phyloP scores from a whole-genome alignment of 1,140 invertebrate species.

The Drosophila parabipectinata region DNA sequence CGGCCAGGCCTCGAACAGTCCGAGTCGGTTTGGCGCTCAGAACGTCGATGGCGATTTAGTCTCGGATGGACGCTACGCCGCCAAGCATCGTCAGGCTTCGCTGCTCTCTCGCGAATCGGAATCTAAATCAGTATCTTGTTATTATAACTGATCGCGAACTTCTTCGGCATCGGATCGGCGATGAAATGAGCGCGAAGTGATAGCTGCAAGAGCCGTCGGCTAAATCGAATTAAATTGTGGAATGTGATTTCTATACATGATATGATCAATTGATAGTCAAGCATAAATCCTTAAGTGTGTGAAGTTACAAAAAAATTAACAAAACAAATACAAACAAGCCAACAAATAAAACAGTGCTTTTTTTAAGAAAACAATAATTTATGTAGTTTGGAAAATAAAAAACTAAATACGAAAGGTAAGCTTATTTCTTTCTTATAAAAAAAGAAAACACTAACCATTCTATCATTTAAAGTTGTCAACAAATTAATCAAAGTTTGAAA shows the following conservation, averaged over 20 bases:
- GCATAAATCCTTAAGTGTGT: slow-evolving; percentile 12
- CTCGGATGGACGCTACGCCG: slow-evolving; percentile 78
- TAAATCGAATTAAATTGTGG: slow-evolving; percentile 26
- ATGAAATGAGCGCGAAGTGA: slow-evolving; percentile 55
- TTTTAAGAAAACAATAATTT: slow-evolving; percentile 9
- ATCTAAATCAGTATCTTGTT: slow-evolving; percentile 20
- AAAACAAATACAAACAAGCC: slow-evolving; percentile 8
- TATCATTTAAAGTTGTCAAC: slow-evolving; percentile 9
- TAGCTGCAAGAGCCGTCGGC: slow-evolving; percentile 58
- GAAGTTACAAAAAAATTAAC: slow-evolving; percentile 15
- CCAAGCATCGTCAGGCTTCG: slow-evolving; percentile 69
- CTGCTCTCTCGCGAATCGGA: slow-evolving; percentile 38
- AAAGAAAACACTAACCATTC: not conserved
- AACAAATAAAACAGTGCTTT: slow-evolving; percentile 8
- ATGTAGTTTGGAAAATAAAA: slow-evolving; percentile 37
- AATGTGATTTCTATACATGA: slow-evolving; percentile 15
- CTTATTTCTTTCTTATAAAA: not conserved
- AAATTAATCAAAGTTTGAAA: slow-evolving; percentile 10
- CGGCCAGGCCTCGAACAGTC: slow-evolving; percentile 60
- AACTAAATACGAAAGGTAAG: slow-evolving; percentile 31
- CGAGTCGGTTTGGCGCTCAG: slow-evolving; percentile 69
- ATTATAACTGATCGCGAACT: slow-evolving; percentile 44
- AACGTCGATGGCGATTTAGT: slow-evolving; percentile 74
- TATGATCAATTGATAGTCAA: slow-evolving; percentile 7
- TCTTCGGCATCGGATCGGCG: slow-evolving; percentile 17